phyloP scores from a whole-genome alignment of 2,888 invertebrate species.

The Cabera pusaria region DNA sequence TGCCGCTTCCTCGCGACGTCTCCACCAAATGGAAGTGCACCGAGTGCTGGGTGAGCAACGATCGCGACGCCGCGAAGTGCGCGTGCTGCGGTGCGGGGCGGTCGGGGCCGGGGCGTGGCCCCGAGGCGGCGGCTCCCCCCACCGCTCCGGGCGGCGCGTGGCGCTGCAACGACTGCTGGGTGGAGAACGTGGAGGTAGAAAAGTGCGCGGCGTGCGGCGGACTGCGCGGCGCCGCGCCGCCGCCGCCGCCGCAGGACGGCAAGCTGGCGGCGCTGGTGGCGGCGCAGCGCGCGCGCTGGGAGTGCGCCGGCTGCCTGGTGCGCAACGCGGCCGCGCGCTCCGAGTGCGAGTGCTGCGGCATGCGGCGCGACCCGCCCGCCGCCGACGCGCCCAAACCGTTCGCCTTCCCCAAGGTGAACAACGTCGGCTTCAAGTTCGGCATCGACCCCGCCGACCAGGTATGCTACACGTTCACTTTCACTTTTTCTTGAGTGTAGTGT shows the following conservation, averaged over 20 bases:
- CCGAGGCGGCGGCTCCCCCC: slow-evolving; percentile 1
- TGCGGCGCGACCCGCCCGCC: slow-evolving; percentile 31
- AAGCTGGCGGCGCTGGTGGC: slow-evolving; percentile 42
- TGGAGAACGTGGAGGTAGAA: slow-evolving; percentile 44
- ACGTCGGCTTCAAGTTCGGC: slow-evolving; percentile 56
- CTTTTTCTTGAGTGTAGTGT: no score
- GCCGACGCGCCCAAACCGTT: slow-evolving; percentile 13
- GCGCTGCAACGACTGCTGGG: slow-evolving; percentile 51
- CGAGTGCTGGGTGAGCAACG: slow-evolving; percentile 54
- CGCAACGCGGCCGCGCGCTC: slow-evolving; percentile 50
- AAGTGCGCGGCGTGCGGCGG: slow-evolving; percentile 56
- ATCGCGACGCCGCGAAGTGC: slow-evolving; percentile 43
- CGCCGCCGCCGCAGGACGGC: slow-evolving; percentile 25
- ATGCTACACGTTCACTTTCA: slow-evolving; percentile 32
- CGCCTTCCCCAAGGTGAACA: slow-evolving; percentile 13
- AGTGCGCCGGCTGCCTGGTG: slow-evolving; percentile 62
- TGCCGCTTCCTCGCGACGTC: slow-evolving; percentile 24
- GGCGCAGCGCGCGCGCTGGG: slow-evolving; percentile 57
- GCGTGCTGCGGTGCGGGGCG: slow-evolving; percentile 48
- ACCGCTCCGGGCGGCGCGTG: slow-evolving; percentile 18
- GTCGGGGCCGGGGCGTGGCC: slow-evolving; percentile 30
- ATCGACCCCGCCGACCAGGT: slow-evolving; percentile 52
- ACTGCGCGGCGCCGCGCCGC: no score
- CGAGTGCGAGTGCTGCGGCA: slow-evolving; percentile 62
- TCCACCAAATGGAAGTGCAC: slow-evolving; percentile 57